Conservation (phyloP, 1,140 invertebrate species). For the Trichomalopsis sarcophagae region DNA sequence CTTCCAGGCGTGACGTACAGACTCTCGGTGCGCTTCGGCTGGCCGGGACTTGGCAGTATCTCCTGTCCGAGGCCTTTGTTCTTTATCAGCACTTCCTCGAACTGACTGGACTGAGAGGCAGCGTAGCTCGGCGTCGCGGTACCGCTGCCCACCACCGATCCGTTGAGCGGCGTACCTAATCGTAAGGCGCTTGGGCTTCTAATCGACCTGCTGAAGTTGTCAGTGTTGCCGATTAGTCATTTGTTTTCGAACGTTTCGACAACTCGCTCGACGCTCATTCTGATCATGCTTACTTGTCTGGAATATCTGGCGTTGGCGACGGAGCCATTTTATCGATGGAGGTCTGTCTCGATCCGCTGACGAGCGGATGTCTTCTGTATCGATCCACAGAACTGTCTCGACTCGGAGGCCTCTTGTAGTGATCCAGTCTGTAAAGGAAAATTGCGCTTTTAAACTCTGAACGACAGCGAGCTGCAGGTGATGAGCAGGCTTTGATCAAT, state of each 20-base stretch:
- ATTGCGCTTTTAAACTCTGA: neutral
- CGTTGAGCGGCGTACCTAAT: conserved; percentile 69
- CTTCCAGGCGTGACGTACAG: conserved; percentile 72
- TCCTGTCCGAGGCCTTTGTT: conserved; percentile 89
- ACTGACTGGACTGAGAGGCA: conserved; percentile 74
- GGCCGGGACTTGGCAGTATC: conserved; percentile 87
- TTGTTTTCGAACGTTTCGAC: no score
- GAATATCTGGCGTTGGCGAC: conserved; percentile 69
- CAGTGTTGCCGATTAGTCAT: no score
- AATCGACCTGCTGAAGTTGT: conserved; percentile 65
- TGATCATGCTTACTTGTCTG: conserved; percentile 67
- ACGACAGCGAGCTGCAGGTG: neutral
- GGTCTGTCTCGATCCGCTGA: conserved; percentile 81
- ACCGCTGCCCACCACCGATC: conserved; percentile 74
- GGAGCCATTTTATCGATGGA: conserved; percentile 80
- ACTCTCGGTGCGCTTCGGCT: conserved; percentile 93
- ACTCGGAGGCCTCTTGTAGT: conserved; percentile 93
- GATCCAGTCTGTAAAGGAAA: conserved; percentile 82
- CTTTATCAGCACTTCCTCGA: conserved; percentile 86
- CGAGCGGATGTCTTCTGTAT: conserved; percentile 78
- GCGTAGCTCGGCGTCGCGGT: conserved; percentile 74
- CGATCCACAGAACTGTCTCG: conserved; percentile 91
- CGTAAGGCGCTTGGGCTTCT: conserved; percentile 74
- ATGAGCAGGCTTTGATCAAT: neutral
- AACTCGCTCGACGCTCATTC: neutral